phyloP scores from a whole-genome alignment of 2,113 vertebrate genomes.

The Atherinomorus stipes region DNA sequence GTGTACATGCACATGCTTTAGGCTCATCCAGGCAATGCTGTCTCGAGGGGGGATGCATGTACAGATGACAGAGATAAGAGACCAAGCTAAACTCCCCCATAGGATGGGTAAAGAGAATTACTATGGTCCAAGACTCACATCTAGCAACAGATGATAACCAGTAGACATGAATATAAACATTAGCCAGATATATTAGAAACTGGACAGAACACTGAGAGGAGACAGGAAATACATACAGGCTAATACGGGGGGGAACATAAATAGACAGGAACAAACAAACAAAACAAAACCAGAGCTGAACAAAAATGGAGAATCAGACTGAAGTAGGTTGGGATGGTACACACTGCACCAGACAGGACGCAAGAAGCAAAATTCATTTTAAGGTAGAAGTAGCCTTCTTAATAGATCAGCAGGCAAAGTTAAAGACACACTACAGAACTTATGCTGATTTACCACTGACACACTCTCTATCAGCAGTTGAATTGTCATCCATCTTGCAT shows the following conservation, averaged over 20 bases:
- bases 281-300: slow-evolving; percentile 38
- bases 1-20: slow-evolving; percentile 61
- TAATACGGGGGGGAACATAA: slow-evolving; percentile 39
- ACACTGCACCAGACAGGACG: slow-evolving; percentile 28
- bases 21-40: slow-evolving; percentile 33
- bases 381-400: slow-evolving; percentile 19
- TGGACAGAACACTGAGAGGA: slow-evolving; percentile 57
- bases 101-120: slow-evolving; percentile 48
- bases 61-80: slow-evolving; percentile 67
- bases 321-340: slow-evolving; percentile 34
- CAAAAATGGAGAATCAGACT: slow-evolving; percentile 34
- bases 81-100: slow-evolving; percentile 68
- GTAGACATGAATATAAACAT: slow-evolving; percentile 55
- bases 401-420: slow-evolving; percentile 32
- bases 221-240: slow-evolving; percentile 62
- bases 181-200: slow-evolving; percentile 38
- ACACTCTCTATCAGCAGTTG: too few relatives aligned
- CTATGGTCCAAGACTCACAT: slow-evolving; percentile 62
- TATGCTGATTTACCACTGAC: too few relatives aligned
- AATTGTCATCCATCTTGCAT: too few relatives aligned
- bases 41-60: slow-evolving; percentile 45
- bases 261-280: slow-evolving; percentile 41
- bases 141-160: slow-evolving; percentile 49
- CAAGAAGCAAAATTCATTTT: slow-evolving; percentile 27
- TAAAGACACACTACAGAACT: slow-evolving; percentile 16